Base-by-base conservation (phyloP, 2,888 invertebrate species). In the Anorthoa munda region DNA sequence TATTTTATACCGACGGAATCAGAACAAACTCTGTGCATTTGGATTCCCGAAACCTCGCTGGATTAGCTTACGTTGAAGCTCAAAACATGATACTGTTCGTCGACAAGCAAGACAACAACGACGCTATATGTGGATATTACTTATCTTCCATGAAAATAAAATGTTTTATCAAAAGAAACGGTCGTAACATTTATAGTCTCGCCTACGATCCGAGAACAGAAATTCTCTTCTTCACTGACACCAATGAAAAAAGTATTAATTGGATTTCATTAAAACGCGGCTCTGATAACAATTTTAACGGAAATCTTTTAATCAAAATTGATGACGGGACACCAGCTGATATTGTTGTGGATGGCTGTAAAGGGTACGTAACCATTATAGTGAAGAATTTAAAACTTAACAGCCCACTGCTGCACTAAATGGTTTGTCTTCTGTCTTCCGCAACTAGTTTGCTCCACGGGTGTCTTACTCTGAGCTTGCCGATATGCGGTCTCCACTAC, bases 201-300 rank as follows among this genome's bases (percentile, higher is more conserved):
- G 59, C 59, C 13, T 59, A 39, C n/a, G 59, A 59, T 7, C 59
- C 59, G 15, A 39, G 12, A n/a, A 39, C 59, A 7, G n/a, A 59
- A 39, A 59, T 59, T 13, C 39, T 59, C 13, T 59, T 39, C 59
- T 59, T 59, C 31, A 59, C 59, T 7, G 59, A 59, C 9, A 59
- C n/a, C n/a, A n/a, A 59, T n/a, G 39, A 59, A n/a, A 39, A 4
- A 39, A 59, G 59, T 39, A 59, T 59, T 39, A 59, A 59, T 39
- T 59, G 59, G 59, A 39, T 39, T 59, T 59, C 59, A 15, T 39
- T 59, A 15, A 39, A 59, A 59, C n/a, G 7, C 3, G 59, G 39
- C n/a, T 59, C n/a, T n/a, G 12, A 39, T 39, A 59, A 13, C n/a
- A 15, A 39, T n/a, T 13, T 31, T 39, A n/a, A 59, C 39, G 59